Conservation (phyloP, 2,797 vertebrate genomes). For the Netta rufina region DNA sequence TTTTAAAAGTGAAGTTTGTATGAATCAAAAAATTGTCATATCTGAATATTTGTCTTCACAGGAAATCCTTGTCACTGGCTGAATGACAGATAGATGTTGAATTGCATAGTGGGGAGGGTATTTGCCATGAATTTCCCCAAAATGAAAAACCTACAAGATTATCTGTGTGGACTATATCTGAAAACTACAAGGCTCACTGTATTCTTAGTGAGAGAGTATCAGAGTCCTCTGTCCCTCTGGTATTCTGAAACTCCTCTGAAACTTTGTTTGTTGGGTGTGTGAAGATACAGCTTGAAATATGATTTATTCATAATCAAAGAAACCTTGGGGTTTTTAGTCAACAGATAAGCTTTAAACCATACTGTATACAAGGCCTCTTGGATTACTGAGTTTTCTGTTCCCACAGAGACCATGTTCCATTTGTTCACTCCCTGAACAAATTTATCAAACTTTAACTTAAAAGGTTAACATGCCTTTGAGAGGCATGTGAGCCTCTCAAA, state of each 20-base stretch:
- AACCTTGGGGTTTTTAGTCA: rapidly evolving
- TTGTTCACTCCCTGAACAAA: background rate
- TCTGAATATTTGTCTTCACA: background rate
- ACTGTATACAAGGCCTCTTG: background rate
- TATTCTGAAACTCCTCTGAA: background rate
- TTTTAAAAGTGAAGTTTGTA: background rate
- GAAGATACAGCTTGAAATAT: background rate
- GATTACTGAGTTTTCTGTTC: background rate
- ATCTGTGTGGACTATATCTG: background rate
- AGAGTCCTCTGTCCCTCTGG: background rate
- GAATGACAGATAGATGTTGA: background rate
- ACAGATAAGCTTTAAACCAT: background rate
- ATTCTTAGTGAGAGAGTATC: background rate
- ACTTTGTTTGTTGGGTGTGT: background rate
- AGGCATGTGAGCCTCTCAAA: background rate
- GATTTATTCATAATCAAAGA: background rate
- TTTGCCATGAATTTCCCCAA: background rate
- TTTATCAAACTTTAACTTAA: background rate
- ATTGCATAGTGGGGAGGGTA: rapidly evolving
- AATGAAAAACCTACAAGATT: background rate
- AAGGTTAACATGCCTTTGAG: background rate
- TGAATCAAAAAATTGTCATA: background rate
- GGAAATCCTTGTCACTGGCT: background rate
- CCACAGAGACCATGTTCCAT: background rate
- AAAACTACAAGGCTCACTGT: background rate